Base-by-base conservation (phyloP, 2,113 vertebrate genomes). In the Hemiprocne comata region DNA sequence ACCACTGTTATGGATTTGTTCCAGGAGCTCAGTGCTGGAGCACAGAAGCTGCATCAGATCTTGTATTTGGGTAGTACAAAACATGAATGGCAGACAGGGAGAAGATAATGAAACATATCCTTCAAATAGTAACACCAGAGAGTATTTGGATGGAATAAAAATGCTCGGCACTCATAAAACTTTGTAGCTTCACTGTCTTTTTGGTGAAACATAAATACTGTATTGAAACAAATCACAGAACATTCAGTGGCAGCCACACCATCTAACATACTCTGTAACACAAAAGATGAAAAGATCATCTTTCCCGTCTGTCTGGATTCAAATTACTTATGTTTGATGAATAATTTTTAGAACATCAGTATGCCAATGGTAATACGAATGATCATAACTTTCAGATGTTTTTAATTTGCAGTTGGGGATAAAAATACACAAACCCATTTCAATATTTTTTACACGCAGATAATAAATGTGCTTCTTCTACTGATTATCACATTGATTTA, bases 41-140 rank as follows among this genome's bases (percentile, higher is more conserved):
- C 73, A 85, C 38, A 57, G 40, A 42, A 87, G 55, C 61, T 5
- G 4, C 24, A 81, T 48, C 83, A 76, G 46, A 61, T 76, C 77
- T 7, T 12, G 19, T 48, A 65, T 75, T 42, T 55, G 48, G 34
- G 80, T 74, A 91, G 93, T 78, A 79, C 46, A 46, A 54, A 94
- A 67, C 92, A 92, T 25, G 78, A 90, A 93, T 74, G 86, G 93
- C 80, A 86, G 85, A 53, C 86, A n/a, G 65, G 93, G 82, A 79
- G 73, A 87, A 97, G 92, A 91, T 94, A 97, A 96, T 85, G 71
- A 92, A 97, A 97, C 87, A 88, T 74, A 94, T 93, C 94, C 92
- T 90, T 97, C 89, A 97, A 96, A 90, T 28, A 91, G 88, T 58
- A 92, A 94, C 90, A 93, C 91, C n/a, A 92, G 93, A 97, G 94